Base-by-base conservation (phyloP, 2,888 invertebrate genomes). In the Clitarchus hookeri region DNA sequence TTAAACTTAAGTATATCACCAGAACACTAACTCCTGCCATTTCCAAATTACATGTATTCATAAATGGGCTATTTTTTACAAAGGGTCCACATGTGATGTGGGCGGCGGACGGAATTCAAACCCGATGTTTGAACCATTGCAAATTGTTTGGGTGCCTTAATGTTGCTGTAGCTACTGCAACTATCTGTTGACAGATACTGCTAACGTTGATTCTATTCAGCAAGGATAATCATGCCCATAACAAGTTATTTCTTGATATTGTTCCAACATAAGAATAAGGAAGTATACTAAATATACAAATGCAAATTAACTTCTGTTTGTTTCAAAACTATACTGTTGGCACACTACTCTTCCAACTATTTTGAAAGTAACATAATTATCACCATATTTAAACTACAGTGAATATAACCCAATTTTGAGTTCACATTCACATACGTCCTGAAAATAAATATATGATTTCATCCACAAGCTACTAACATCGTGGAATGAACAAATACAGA, bases 61-160 rank as follows among this genome's bases (percentile, higher is more conserved):
- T 65, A 65, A 65, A 65, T 65, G 65, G 36, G 65, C 65, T 65
- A n/a, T 65, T 65, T 65, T 53, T 65, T 65, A 65, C 65, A 78
- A 3, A 78, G 48, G 3, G 44, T 80, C 53, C 27, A 54, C 54
- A 26, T 26, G 54, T 36, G 16, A 27, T 80, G 27, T 53, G 85
- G 23, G 80, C 65, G 85, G 85, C 83, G 85, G 85, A 85, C 85
- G 85, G 85, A 85, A 83, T 85, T 83, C 85, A 85, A 85, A 85
- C 83, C 85, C 85, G 83, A 83, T 83, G 85, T 85, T 85, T 85
- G 85, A 83, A 85, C 85, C 85, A 36, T 83, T 82, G 36, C 27
- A 27, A 44, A 26, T 25, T 19, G 13, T 26, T 27, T 19, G 2
- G 19, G 53, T 53, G 53, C 53, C 53, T n/a, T 65, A 65, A 19